These are phyloP conservation scores for Pogonocherus hispidulus DNA, from an alignment of 2,888 invertebrate genomes.

Conservation along the genomic window DNA sequence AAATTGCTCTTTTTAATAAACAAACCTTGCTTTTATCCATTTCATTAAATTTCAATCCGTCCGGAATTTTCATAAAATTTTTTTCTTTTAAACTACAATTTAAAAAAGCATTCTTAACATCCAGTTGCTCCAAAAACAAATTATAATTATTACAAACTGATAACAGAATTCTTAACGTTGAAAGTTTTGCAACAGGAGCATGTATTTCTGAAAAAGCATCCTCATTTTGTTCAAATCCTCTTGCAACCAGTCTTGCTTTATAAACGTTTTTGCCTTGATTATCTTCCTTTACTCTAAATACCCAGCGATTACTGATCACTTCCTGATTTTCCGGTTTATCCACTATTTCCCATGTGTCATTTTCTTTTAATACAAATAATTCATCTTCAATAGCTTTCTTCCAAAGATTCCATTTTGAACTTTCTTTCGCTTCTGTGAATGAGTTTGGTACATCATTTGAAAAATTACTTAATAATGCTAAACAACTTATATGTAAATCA, in stretches of 20 bases:
- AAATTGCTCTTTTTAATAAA: conserved; percentile 29
- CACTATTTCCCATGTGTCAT: conserved; percentile 36
- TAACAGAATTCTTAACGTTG: conserved; percentile 33
- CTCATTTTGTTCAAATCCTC: conserved; percentile 37
- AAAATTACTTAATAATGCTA: conserved; percentile 39
- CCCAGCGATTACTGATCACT: conserved; percentile 38
- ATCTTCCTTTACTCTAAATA: conserved; percentile 32
- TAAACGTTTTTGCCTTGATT: conserved; percentile 33
- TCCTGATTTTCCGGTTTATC: conserved; percentile 30
- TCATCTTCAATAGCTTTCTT: conserved; percentile 36
- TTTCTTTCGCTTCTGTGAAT: conserved; percentile 32
- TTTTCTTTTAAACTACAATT: conserved; percentile 28
- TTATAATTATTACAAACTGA: conserved; percentile 26
- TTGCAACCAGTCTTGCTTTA: conserved; percentile 40
- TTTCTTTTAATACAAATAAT: conserved; percentile 32
- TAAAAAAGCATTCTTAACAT: conserved; percentile 35
- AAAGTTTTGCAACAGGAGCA: conserved; percentile 31
- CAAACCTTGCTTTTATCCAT: conserved; percentile 30
- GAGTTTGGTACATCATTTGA: conserved; percentile 28
- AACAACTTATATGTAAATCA: conserved; percentile 39
- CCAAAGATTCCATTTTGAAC: conserved; percentile 34
- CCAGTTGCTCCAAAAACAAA: conserved; percentile 37
- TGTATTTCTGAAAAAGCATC: conserved; percentile 22
- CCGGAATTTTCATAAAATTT: conserved; percentile 32
- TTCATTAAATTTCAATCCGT: conserved; percentile 22